A percentile compares a stretch with the other conserved stretches of the same genome.
phyloP scores from a whole-genome alignment of 2,888 invertebrate genomes.

The Argyresthia goedartella region DNA sequence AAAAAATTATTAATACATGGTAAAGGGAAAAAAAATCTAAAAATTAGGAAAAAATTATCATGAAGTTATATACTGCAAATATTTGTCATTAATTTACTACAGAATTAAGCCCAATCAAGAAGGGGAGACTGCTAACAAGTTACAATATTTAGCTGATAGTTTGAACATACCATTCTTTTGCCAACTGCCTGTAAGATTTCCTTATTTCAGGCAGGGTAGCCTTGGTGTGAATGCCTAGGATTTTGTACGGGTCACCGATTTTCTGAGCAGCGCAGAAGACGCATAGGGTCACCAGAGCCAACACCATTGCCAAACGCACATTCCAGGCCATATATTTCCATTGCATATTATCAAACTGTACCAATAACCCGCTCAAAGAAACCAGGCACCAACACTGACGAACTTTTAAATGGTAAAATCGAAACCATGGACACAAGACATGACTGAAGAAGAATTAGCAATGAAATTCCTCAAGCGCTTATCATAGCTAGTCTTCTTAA shows the following conservation, averaged over 20 bases:
- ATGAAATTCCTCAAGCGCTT: constrained; percentile 36
- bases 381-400: constrained; percentile 28
- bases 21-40: neutral
- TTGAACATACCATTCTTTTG: constrained; percentile 85
- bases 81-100: too few species aligned
- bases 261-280: constrained; percentile 45
- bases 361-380: constrained; percentile 24
- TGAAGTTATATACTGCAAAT: too few species aligned
- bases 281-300: constrained; percentile 30
- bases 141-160: too few species aligned
- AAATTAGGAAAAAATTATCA: too few species aligned
- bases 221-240: constrained; percentile 81
- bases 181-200: constrained; percentile 89
- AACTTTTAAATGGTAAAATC: constrained; percentile 28
- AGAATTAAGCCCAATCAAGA: too few species aligned
- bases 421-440: constrained; percentile 25
- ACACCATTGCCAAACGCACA: constrained; percentile 43
- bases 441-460: constrained; percentile 28
- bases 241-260: constrained; percentile 85
- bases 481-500: constrained; percentile 59
- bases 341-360: constrained; percentile 50
- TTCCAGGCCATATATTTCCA: constrained; percentile 51
- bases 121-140: too few species aligned
- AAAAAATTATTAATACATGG: constrained; percentile 4
- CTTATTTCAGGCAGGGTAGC: constrained; percentile 87